Evolutionary conservation across 2,888 invertebrate species (phyloP), one percentile per base, ranked within the genome.

Genomic region (Arrhopalites spinosus): DNA sequence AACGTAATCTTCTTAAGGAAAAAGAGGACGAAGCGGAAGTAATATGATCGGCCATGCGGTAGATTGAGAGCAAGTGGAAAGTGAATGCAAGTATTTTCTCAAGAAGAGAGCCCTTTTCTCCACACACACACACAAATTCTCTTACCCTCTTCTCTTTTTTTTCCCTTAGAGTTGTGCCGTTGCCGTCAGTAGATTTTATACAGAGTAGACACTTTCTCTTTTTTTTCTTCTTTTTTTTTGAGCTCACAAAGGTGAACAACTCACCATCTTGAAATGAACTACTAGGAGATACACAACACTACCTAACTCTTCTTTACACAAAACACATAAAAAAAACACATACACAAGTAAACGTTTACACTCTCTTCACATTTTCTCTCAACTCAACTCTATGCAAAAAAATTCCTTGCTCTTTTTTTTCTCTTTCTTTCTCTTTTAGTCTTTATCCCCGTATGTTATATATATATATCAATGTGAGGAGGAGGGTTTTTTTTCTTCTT

Each of bases 61-160:
- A 59, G 29, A n/a, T 36, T 43, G 43, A 66, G 43, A 43, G 66
- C 36, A 66, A 66, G 45, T 20, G 66, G 17, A 66, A 20, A 23
- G 45, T 36, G 43, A 63, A 29, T 29, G 30, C 17, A 30, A 23
- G 45, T 23, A 45, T 66, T 2, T 59, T 66, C 43, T 43, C 25
- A 45, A 17, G n/a, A n/a, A n/a, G 45, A 66, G 66, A 66, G 66
- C 66, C 43, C 66, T 66, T 66, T 66, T 45, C 20, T 36, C 45
- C 66, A 66, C 15, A 66, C 45, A 36, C 36, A 66, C 15, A 66
- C 45, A 66, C 25, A 66, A 66, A 45, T 36, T 45, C 66, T 66
- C 66, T 66, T 45, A 66, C 66, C 66, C 45, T 66, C 36, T 20
- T 63, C 36, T 30, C 25, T 25, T 20, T 61, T 23, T 61, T 5